Evolutionary conservation across 2,797 vertebrate genomes (phyloP).

Genomic region (Rhabdomys pumilio): DNA sequence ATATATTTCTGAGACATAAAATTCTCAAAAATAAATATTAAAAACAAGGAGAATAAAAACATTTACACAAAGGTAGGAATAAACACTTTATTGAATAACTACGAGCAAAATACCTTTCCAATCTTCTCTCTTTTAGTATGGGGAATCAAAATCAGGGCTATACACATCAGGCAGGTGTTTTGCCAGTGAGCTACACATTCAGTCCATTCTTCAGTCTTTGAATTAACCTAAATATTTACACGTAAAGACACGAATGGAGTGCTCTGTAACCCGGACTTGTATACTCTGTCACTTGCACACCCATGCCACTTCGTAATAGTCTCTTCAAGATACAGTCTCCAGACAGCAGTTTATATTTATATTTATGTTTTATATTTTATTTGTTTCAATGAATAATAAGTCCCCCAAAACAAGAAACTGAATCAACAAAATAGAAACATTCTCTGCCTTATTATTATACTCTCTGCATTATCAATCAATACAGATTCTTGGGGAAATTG

Average conservation of each 20-base stretch:
- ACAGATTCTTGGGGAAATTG: not conserved
- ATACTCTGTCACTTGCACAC: not conserved
- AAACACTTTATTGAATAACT: slow-evolving; percentile 10
- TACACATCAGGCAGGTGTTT: not conserved
- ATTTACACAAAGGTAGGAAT: not conserved
- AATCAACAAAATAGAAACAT: not conserved
- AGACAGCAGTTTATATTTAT: not conserved
- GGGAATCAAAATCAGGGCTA: not conserved
- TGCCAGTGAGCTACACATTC: not conserved
- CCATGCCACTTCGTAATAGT: not conserved
- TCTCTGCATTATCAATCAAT: not conserved
- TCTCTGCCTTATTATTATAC: not conserved
- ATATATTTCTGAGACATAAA: not conserved
- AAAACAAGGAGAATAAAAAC: not conserved
- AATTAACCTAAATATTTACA: not conserved
- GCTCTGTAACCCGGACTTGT: not conserved
- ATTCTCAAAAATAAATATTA: not conserved
- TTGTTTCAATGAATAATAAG: not conserved
- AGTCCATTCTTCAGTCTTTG: not conserved
- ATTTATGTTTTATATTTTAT: slow-evolving; percentile 26
- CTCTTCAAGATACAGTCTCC: slow-evolving; percentile 11
- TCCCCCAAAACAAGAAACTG: not conserved
- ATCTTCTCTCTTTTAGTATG: not conserved
- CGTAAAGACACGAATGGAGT: not conserved
- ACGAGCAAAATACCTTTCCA: not conserved